Evolutionary conservation across 1,140 invertebrate species (phyloP).

Genomic region (Diachasma alloeum): DNA sequence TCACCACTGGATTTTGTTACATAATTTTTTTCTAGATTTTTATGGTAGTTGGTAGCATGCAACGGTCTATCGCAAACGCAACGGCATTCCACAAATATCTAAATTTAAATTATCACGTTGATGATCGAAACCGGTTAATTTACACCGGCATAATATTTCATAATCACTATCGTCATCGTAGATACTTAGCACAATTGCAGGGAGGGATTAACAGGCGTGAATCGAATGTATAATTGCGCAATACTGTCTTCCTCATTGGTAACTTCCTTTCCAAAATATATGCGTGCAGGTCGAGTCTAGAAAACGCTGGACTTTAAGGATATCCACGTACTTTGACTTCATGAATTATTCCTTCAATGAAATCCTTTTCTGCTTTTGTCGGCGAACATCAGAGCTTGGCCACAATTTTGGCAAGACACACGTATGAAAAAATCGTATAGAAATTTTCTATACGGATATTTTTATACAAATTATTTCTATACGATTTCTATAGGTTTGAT

Average conservation of each 20-base stretch:
- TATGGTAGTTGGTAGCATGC: background rate
- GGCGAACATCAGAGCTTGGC: no score
- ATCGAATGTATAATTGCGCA: constrained; percentile 10
- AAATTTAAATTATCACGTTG: background rate
- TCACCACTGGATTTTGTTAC: background rate
- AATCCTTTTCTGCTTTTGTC: no score
- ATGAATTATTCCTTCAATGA: no score
- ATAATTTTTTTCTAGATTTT: background rate
- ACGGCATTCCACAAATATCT: background rate
- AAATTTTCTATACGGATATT: no score
- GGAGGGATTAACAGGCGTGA: background rate
- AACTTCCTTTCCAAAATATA: background rate
- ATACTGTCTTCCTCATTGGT: background rate
- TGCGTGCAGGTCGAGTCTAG: background rate
- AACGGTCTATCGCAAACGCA: background rate
- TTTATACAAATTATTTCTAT: no score
- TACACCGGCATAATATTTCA: background rate
- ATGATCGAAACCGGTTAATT: constrained; percentile 5
- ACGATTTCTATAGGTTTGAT: no score
- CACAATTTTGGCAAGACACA: no score
- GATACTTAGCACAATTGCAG: constrained; percentile 1
- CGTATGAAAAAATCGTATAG: no score
- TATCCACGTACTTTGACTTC: no score
- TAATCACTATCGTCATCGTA: background rate
- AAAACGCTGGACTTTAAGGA: background rate